These are phyloP conservation scores for Craseonycteris thonglongyai DNA, from an alignment of 2,113 vertebrate species.

Conservation along the genomic window DNA sequence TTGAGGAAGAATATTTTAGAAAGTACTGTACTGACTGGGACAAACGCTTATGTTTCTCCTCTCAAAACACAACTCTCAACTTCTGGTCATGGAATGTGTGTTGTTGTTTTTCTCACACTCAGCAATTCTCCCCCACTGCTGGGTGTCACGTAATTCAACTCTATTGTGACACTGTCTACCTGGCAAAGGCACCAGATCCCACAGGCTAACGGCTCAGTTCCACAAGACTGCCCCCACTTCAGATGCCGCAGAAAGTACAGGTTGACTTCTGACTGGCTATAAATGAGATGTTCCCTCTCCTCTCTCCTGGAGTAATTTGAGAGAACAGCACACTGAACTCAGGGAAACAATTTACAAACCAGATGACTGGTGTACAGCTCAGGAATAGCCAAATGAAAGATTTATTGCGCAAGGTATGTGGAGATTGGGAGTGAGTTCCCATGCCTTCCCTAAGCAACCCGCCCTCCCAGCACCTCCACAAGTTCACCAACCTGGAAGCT, in stretches of 20 bases:
- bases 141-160: neutral
- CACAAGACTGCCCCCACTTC: neutral
- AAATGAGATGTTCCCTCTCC: neutral
- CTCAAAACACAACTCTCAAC: neutral
- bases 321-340: neutral
- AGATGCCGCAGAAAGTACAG: neutral
- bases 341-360: neutral
- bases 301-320: neutral
- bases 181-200: neutral
- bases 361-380: neutral
- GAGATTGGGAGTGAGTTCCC: neutral
- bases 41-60: neutral
- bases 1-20: neutral
- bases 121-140: neutral
- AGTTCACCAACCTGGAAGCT: neutral
- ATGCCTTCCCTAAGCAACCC: neutral
- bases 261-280: neutral
- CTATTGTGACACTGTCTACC: neutral
- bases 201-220: neutral
- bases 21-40: neutral
- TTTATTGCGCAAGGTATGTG: neutral
- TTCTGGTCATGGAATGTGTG: neutral
- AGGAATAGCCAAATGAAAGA: neutral
- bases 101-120: no score
- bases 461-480: neutral